phyloP scores from a whole-genome alignment of 2,888 invertebrate species.

The Dusona sp. region DNA sequence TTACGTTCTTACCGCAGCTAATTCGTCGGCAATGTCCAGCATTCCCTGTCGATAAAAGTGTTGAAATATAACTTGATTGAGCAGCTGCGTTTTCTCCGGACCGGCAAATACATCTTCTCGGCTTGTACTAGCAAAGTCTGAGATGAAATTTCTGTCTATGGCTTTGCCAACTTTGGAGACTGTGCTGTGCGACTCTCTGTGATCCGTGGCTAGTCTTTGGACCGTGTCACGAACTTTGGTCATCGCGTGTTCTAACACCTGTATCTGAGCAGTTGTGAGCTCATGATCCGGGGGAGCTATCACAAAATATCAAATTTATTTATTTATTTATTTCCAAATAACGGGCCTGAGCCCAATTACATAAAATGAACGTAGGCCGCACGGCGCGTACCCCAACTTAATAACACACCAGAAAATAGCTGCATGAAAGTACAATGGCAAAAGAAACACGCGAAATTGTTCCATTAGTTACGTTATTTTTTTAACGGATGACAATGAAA shows the following conservation, averaged over 20 bases:
- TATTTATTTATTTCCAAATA: too few relatives aligned
- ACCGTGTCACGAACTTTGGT: slow-evolving; percentile 93
- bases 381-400: too few relatives aligned
- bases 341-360: too few relatives aligned
- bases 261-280: slow-evolving; percentile 89
- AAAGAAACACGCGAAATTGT: too few relatives aligned
- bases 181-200: slow-evolving; percentile 91
- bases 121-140: slow-evolving; percentile 95
- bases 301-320: background rate
- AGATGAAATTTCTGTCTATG: slow-evolving; percentile 97
- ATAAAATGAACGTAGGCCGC: too few relatives aligned
- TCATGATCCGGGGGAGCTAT: slow-evolving; percentile 89
- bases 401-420: too few relatives aligned
- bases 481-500: background rate
- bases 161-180: slow-evolving; percentile 98
- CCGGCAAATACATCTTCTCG: slow-evolving; percentile 93
- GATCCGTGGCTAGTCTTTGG: slow-evolving; percentile 93
- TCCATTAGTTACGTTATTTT: background rate
- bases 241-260: slow-evolving; percentile 91
- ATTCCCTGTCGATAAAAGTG: slow-evolving; percentile 98
- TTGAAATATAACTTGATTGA: slow-evolving; percentile 97
- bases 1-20: slow-evolving; percentile 87
- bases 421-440: too few relatives aligned
- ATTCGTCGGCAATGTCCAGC: slow-evolving; percentile 95
- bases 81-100: slow-evolving; percentile 88